phyloP scores from a whole-genome alignment of 92 coral and sea anemone genomes.

The Phenganax subtilis region DNA sequence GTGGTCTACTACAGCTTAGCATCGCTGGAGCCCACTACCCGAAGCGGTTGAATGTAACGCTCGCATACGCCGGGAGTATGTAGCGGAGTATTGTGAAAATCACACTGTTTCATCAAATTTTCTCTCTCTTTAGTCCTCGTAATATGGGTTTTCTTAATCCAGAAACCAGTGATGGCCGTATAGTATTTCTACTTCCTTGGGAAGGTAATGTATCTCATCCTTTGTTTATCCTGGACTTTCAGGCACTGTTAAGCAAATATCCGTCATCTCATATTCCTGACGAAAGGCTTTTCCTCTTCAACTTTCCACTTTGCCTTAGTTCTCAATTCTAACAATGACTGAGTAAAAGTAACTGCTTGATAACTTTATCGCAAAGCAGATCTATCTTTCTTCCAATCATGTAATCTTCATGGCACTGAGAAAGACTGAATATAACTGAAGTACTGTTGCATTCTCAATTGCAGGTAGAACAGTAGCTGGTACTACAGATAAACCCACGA shows the following conservation, averaged over 20 bases:
- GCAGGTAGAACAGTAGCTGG: conserved; percentile 90
- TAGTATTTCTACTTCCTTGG: conserved; percentile 95
- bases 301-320: too few species aligned
- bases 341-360: background rate
- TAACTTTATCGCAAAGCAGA: background rate
- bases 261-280: too few species aligned
- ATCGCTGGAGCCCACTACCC: too few species aligned
- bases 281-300: too few species aligned
- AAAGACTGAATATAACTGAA: background rate
- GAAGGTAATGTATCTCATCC: conserved; percentile 55
- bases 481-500: conserved; percentile 87
- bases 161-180: conserved; percentile 94
- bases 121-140: conserved; percentile 61
- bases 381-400: background rate
- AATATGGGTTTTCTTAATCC: conserved; percentile 91
- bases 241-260: too few species aligned
- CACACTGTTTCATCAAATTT: background rate
- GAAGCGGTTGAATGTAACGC: too few species aligned
- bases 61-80: too few species aligned
- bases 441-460: conserved; percentile 1
- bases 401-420: background rate
- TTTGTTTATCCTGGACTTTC: too few species aligned
- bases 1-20: background rate
- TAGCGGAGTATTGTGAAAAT: too few species aligned
- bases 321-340: too few species aligned